Conservation (phyloP, 1,140 invertebrate genomes). For the Leptinotarsa texana region DNA sequence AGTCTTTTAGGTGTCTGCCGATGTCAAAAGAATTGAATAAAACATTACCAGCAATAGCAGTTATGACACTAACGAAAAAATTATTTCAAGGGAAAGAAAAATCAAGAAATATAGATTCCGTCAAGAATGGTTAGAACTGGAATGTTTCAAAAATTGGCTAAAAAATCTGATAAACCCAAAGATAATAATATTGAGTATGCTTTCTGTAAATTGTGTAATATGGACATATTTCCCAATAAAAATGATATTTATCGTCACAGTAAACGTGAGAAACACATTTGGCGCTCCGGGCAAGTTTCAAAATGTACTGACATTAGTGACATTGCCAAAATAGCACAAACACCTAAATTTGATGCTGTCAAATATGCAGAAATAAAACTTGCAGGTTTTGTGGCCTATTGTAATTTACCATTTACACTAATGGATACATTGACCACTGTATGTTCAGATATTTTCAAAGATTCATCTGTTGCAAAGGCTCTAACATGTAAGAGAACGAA, state of each 20-base stretch:
- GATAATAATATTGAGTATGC: neutral
- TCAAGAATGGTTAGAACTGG: neutral
- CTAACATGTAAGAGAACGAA: conserved; percentile 27
- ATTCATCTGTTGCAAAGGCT: conserved; percentile 28
- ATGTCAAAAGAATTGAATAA: too few species aligned
- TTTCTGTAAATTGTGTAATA: conserved; percentile 16
- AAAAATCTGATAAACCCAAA: neutral
- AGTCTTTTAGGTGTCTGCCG: too few species aligned
- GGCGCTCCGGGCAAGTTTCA: neutral
- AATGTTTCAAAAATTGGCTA: conserved; percentile 13
- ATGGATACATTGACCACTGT: too few species aligned
- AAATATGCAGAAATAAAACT: too few species aligned
- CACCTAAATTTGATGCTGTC: too few species aligned
- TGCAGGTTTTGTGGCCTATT: too few species aligned
- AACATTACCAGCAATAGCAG: too few species aligned
- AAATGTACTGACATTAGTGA: too few species aligned
- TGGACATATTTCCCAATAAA: neutral
- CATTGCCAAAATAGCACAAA: too few species aligned
- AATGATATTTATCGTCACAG: neutral
- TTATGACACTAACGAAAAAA: too few species aligned
- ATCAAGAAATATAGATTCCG: neutral
- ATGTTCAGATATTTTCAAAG: conserved; percentile 22
- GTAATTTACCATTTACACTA: neutral
- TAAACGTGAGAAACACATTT: neutral
- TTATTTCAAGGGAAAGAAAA: too few species aligned